A percentile compares a stretch with the other conserved stretches of the same genome.
These are phyloP conservation scores for Myotis vivesi DNA, from an alignment of 2,797 vertebrate genomes.

Conservation along the genomic window DNA sequence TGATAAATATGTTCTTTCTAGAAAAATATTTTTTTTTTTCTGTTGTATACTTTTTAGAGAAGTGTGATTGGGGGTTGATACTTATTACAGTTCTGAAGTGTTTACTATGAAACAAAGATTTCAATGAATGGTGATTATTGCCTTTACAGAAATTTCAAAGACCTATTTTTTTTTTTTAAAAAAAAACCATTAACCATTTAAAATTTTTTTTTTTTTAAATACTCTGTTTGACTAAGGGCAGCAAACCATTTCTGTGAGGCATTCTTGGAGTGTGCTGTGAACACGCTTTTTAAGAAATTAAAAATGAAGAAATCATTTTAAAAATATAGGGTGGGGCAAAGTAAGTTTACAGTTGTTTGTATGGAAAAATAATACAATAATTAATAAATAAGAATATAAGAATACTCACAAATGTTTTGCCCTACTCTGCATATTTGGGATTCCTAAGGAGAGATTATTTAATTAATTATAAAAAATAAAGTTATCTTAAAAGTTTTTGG, in stretches of 20 bases:
- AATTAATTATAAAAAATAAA: slow-evolving; percentile 11
- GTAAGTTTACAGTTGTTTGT: not conserved
- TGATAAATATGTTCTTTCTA: slow-evolving; percentile 62
- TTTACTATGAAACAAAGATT: slow-evolving; percentile 57
- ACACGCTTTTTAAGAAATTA: slow-evolving; percentile 67
- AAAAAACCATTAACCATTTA: slow-evolving; percentile 56
- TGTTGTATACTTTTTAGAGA: slow-evolving; percentile 59
- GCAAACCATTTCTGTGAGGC: slow-evolving; percentile 61
- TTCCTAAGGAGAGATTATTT: not conserved
- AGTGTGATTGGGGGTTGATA: slow-evolving; percentile 11
- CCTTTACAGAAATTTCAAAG: slow-evolving; percentile 59
- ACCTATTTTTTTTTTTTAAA: slow-evolving; percentile 44
- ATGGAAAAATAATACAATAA: not conserved
- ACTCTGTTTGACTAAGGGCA: slow-evolving; percentile 73
- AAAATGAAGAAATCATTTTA: slow-evolving; percentile 66
- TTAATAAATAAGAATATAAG: not conserved
- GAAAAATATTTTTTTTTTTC: slow-evolving; percentile 65
- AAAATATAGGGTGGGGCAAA: not conserved
- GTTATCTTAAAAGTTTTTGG: not conserved
- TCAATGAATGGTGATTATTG: slow-evolving; percentile 52
- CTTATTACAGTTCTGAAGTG: slow-evolving; percentile 58
- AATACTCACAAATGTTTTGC: not conserved
- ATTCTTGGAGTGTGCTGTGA: slow-evolving; percentile 80
- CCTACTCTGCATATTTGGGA: not conserved
- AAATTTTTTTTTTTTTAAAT: slow-evolving; percentile 60